Evolutionary conservation across 2,797 vertebrate genomes (phyloP).

Genomic region (Poecilia picta): DNA sequence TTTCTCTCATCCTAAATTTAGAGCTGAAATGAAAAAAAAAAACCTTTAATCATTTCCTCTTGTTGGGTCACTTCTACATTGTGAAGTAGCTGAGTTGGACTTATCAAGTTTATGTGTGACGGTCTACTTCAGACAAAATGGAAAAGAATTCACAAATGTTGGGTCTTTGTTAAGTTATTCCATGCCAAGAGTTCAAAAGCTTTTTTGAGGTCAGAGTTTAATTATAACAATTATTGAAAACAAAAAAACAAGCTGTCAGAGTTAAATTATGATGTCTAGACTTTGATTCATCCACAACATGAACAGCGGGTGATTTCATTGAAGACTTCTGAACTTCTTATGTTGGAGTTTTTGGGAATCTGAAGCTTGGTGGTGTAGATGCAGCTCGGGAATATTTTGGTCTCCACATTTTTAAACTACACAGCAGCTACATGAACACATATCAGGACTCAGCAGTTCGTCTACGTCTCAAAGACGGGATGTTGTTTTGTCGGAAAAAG

Average conservation of each 20-base stretch:
- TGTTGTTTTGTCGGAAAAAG: not conserved
- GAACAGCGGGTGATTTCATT: not conserved
- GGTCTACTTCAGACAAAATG: not conserved
- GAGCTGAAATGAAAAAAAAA: constrained; percentile 16
- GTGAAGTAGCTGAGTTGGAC: not conserved
- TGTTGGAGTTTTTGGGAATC: not conserved
- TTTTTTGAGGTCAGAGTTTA: not conserved
- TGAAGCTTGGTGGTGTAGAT: not conserved
- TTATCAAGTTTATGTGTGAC: not conserved
- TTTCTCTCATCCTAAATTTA: constrained; percentile 1
- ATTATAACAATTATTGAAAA: not conserved
- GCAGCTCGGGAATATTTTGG: not conserved
- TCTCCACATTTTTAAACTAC: not conserved
- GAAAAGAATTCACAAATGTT: not conserved
- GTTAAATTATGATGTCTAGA: not conserved
- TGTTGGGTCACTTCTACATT: constrained; percentile 15
- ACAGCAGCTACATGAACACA: not conserved
- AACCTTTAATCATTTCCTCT: not conserved
- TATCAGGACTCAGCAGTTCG: not conserved
- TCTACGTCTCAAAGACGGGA: not conserved
- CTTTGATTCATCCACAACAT: not conserved
- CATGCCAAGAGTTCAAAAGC: not conserved
- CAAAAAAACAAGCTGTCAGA: not conserved
- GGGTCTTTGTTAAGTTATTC: not conserved
- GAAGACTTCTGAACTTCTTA: not conserved